Base-by-base conservation (phyloP, 2,113 vertebrate species). In the Noctilio leporinus region DNA sequence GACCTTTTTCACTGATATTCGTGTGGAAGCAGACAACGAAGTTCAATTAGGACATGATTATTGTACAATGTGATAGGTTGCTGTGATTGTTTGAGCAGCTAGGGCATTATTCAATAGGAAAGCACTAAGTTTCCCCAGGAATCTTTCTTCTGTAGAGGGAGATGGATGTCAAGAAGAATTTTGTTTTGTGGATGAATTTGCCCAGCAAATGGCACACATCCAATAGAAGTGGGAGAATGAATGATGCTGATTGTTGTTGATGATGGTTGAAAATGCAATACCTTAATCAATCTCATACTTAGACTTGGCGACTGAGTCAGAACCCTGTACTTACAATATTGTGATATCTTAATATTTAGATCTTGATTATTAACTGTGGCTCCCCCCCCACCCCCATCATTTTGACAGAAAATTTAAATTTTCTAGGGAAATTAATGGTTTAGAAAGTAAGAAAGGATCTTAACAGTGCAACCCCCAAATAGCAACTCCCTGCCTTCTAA, bases 221-320 rank as follows among this genome's bases (percentile, higher is more conserved):
- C 40, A 45, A 1, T 80, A 7, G 24, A 7, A 91, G 38, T 47
- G 14, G 24, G 35, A 67, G 69, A 75, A 33, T 72, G 73, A 75
- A 33, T 76, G 51, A 22, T 26, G 70, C 30, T 43, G 33, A 75
- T 86, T 67, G 30, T 55, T 73, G 49, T 26, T 85, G 38, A 59
- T 70, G n/a, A 72, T 33, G 38, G 33, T 51, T 80, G 43, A 94
- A 93, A 85, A 89, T 95, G n/a, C 91, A 95, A 64, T 94, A 16
- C 9, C 10, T 64, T 86, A 75, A 76, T 33, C 16, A 94, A 91
- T 93, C 33, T 72, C 57, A 38, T 28, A 22, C 59, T 91, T 81
- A 69, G 35, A 84, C n/a, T 75, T 76, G 70, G 45, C 33, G 28
- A 35, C 35, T 75, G 30, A 69, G 77, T 93, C 51, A 73, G 24